These are phyloP conservation scores for Mionectes olivaceus DNA, from an alignment of 2,797 vertebrate species.

Conservation along the genomic window DNA sequence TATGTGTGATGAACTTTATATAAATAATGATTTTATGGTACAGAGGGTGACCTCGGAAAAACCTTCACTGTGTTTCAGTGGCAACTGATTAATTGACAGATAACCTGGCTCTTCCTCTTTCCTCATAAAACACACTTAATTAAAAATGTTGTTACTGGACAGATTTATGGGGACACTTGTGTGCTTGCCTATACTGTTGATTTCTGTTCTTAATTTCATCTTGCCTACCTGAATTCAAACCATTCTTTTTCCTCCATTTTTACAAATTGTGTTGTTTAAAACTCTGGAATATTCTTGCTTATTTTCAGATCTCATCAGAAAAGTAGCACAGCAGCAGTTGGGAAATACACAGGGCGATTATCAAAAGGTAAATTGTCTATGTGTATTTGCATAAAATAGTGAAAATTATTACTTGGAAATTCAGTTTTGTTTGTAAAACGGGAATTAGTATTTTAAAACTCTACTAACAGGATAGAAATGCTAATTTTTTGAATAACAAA, in stretches of 20 bases:
- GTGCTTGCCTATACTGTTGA: not conserved
- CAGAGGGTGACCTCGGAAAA: not conserved
- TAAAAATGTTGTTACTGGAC: not conserved
- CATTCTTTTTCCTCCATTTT: not conserved
- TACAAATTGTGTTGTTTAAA: constrained; percentile 16
- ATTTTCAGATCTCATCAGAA: constrained; percentile 79
- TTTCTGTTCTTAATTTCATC: not conserved
- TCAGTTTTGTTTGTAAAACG: not conserved
- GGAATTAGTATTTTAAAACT: not conserved
- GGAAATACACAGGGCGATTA: constrained; percentile 70
- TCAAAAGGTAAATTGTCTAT: constrained; percentile 80
- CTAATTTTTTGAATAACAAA: not conserved
- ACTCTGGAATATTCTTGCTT: constrained; percentile 65
- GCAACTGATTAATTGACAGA: not conserved
- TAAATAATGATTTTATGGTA: not conserved
- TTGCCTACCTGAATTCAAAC: not conserved
- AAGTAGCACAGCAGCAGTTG: constrained; percentile 75
- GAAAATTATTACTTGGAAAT: not conserved
- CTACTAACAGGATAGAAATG: not conserved
- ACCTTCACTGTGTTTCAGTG: not conserved
- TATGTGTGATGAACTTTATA: not conserved
- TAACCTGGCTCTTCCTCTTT: not conserved
- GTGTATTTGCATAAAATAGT: not conserved
- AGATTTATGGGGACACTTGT: not conserved
- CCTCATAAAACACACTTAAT: not conserved